These are phyloP conservation scores for Agrochola circellaris DNA, from an alignment of 2,888 invertebrate species.

Conservation along the genomic window DNA sequence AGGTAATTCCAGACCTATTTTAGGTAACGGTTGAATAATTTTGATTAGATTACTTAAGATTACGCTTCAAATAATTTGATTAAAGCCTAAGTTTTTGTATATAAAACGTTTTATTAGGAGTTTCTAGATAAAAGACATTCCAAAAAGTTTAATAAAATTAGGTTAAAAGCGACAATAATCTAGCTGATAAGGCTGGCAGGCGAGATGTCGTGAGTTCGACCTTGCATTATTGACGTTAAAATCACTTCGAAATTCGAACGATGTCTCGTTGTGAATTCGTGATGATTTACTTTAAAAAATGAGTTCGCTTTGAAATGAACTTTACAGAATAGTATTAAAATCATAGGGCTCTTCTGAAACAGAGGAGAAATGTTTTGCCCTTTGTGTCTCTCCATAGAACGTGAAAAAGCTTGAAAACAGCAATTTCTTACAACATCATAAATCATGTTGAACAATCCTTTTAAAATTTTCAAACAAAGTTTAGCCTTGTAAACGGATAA, in stretches of 20 bases:
- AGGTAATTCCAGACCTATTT: not conserved
- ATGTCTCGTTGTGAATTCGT: not conserved
- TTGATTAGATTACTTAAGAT: conserved; percentile 23
- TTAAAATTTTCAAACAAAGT: conserved; percentile 5
- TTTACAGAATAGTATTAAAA: too few relatives aligned
- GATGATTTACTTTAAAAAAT: not conserved
- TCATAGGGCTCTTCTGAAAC: not conserved
- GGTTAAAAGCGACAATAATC: not conserved
- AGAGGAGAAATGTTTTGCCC: not conserved
- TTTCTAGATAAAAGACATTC: not conserved
- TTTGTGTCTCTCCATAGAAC: not conserved
- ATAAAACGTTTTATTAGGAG: not conserved
- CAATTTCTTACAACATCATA: not conserved
- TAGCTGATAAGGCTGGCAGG: too few relatives aligned
- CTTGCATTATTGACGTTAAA: not conserved
- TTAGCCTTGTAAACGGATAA: not conserved
- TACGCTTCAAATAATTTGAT: conserved; percentile 7
- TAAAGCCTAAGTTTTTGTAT: not conserved
- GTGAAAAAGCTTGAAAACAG: not conserved
- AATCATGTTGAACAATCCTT: not conserved
- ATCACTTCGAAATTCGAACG: not conserved
- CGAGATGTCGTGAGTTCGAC: too few relatives aligned
- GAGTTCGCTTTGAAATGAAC: not conserved
- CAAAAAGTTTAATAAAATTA: not conserved
- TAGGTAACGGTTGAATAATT: conserved; percentile 12